Evolutionary conservation across 2,888 invertebrate species (phyloP), one percentile per base, ranked within the genome.

Genomic region (Andrena bicolor): DNA sequence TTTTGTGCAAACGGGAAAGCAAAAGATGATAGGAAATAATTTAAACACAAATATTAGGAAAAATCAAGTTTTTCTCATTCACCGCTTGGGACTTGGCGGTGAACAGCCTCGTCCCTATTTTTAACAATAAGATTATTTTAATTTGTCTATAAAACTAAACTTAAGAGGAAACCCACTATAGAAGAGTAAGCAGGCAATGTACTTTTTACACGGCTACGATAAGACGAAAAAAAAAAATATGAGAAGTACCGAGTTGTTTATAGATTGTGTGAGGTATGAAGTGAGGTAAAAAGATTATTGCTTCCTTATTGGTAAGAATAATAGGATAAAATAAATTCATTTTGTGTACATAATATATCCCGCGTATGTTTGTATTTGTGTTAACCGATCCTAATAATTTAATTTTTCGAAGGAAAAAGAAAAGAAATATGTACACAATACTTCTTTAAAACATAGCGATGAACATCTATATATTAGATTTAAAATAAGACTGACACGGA

Each of bases 51-150:
- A 80, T 86, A 87, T 82, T 84, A 84, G 84, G 78, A 82, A 78
- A 68, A 80, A 81, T 82, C 82, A 71, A 80, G 79, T 86, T 87
- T 41, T 76, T 83, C 83, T 82, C 75, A 78, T 83, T 84, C 80
- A 86, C 73, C 80, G 58, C 49, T 82, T 66, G 80, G 66, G 85
- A 84, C 85, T 41, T 64, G 80, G 84, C 84, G 83, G 78, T 35
- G 76, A 78, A 49, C 63, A 80, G 77, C 60, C 41, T 71, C 41
- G 82, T 82, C 86, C 79, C 84, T 80, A 85, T 85, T 90, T 91
- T 90, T 87, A 91, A 88, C 89, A 83, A 86, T 91, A 91, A 91
- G 90, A 89, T 92, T 91, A 91, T 92, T 92, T 92, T 92, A 91
- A 92, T 92, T 92, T 91, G 90, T 92, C 88, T 91, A 90, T 92